Conservation (phyloP, 2,797 vertebrate species). For the Smutsia gigantea region DNA sequence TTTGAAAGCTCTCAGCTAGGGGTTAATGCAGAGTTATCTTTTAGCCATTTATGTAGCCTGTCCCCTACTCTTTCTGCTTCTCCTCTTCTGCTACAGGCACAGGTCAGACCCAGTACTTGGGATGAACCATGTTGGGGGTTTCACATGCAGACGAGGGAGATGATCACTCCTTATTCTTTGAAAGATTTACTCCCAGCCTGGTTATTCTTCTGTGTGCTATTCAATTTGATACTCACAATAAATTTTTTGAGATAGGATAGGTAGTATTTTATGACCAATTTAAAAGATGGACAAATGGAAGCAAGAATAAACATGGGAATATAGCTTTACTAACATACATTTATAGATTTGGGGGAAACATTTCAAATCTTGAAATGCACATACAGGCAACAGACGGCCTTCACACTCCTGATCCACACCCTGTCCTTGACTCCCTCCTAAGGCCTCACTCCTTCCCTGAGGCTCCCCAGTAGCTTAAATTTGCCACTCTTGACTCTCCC, state of each 20-base stretch:
- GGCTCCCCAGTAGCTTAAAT: background rate
- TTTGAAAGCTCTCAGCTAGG: conserved; percentile 69
- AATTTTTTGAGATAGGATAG: background rate
- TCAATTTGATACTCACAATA: background rate
- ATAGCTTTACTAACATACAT: background rate
- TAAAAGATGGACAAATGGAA: conserved; percentile 9
- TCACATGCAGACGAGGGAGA: background rate
- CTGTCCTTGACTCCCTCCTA: background rate
- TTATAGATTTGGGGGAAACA: background rate
- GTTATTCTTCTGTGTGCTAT: background rate
- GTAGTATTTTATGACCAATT: background rate
- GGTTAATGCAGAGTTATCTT: conserved; percentile 57
- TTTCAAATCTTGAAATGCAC: background rate
- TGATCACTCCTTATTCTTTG: background rate
- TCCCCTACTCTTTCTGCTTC: background rate
- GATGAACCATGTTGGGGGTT: background rate
- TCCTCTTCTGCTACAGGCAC: background rate
- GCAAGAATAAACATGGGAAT: background rate
- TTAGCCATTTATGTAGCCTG: background rate
- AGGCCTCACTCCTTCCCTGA: background rate
- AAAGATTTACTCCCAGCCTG: background rate
- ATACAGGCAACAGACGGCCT: background rate
- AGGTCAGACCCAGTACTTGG: background rate
- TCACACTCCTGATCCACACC: background rate
- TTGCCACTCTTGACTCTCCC: background rate